Evolutionary conservation across 2,113 vertebrate genomes (phyloP).

Genomic region (Talpa occidentalis): DNA sequence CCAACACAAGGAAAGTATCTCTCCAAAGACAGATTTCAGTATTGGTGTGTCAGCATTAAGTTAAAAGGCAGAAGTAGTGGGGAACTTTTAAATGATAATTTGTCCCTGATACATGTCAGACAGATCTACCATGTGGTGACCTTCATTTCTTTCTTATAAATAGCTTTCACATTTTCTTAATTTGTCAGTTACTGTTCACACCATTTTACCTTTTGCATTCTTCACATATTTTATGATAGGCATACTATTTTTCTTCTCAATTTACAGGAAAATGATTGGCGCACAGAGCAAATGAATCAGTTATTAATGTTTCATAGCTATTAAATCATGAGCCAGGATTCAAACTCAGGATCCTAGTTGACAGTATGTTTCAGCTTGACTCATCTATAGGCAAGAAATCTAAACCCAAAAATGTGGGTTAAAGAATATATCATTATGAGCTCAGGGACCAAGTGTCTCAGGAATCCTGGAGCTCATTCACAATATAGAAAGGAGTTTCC

Average conservation of each 20-base stretch:
- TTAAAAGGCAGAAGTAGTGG: background rate
- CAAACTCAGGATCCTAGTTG: background rate
- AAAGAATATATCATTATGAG: background rate
- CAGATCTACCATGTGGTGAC: background rate
- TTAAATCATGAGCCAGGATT: background rate
- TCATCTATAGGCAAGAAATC: background rate
- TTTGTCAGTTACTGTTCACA: constrained; percentile 25
- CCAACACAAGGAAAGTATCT: background rate
- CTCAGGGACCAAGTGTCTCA: background rate
- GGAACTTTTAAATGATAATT: background rate
- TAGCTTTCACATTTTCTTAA: constrained; percentile 16
- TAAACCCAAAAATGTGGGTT: background rate
- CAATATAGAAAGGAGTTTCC: background rate
- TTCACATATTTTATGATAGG: background rate
- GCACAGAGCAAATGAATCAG: background rate
- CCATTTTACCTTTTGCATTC: background rate
- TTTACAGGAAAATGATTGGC: constrained; percentile 17
- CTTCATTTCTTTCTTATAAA: background rate
- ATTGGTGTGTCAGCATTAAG: background rate
- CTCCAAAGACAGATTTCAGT: background rate
- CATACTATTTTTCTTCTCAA: background rate
- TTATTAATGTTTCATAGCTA: background rate
- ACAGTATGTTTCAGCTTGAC: background rate
- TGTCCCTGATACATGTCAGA: background rate
- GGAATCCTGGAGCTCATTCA: background rate